Conservation (phyloP, 2,113 vertebrate genomes). For the Aepyceros melampus region DNA sequence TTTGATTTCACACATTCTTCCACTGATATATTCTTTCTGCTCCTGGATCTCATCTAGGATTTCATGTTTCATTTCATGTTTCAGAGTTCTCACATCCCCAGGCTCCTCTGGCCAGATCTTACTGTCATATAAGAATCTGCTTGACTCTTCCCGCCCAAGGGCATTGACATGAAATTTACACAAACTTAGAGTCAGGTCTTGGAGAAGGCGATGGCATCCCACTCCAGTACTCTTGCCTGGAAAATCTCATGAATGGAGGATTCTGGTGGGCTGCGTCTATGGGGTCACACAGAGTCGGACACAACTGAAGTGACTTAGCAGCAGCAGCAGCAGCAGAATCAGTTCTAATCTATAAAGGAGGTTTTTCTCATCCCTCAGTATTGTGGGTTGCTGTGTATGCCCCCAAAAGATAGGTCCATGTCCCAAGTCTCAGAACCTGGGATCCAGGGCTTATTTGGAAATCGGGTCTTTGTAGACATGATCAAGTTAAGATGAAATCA, state of each 20-base stretch:
- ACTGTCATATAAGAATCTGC: background rate
- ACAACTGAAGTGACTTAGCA: background rate
- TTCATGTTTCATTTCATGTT: background rate
- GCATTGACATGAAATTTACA: no score
- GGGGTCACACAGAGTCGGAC: background rate
- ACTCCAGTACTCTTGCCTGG: background rate
- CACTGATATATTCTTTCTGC: background rate
- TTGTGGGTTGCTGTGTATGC: background rate
- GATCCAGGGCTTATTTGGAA: background rate
- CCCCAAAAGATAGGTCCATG: background rate
- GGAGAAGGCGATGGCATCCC: background rate
- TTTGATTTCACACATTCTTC: background rate
- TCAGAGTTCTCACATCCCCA: background rate
- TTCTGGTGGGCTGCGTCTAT: background rate
- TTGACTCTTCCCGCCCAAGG: rapidly evolving
- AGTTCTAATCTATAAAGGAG: background rate
- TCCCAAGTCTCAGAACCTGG: background rate
- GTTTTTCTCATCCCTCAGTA: background rate
- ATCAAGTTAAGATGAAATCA: background rate
- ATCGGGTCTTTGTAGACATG: background rate
- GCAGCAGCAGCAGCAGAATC: background rate
- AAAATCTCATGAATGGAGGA: background rate
- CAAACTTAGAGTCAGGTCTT: background rate
- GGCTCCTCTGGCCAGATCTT: background rate
- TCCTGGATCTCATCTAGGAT: background rate